A percentile compares a stretch with the other conserved stretches of the same genome.
These are phyloP conservation scores for Boulengeromyrus knoepffleri DNA, from an alignment of 2,113 vertebrate species.

Conservation along the genomic window DNA sequence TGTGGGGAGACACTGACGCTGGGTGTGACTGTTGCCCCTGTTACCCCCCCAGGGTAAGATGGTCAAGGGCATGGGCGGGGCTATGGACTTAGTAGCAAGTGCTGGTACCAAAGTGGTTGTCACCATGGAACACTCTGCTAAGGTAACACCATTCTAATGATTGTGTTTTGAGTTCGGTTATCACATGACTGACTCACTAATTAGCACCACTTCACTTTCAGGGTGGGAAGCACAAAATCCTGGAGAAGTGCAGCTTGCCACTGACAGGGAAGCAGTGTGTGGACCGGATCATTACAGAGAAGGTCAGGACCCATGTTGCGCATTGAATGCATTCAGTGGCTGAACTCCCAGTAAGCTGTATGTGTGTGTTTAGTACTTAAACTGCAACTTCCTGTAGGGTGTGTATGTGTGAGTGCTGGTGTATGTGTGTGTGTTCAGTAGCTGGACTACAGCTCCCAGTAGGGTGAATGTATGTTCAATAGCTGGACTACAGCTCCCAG, in stretches of 20 bases:
- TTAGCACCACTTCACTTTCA: slow-evolving; percentile 29
- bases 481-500: too few relatives aligned
- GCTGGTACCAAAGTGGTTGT: slow-evolving; percentile 91
- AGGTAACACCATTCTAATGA: slow-evolving; percentile 58
- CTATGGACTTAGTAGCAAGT: slow-evolving; percentile 95
- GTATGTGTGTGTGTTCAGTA: background rate
- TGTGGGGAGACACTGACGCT: background rate
- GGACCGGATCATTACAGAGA: slow-evolving; percentile 74
- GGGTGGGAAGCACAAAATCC: slow-evolving; percentile 74
- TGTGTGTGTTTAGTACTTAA: background rate
- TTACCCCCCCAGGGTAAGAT: slow-evolving; percentile 77
- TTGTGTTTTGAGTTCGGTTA: background rate
- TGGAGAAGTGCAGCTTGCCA: slow-evolving; percentile 72
- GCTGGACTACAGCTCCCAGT: background rate
- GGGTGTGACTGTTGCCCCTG: background rate
- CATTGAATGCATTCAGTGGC: background rate
- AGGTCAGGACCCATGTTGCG: background rate
- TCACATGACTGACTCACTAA: background rate
- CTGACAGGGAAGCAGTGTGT: slow-evolving; percentile 77
- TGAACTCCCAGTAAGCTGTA: background rate
- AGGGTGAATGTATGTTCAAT: too few relatives aligned
- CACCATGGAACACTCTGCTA: slow-evolving; percentile 96
- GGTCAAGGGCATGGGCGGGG: slow-evolving; percentile 98
- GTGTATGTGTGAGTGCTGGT: too few relatives aligned
- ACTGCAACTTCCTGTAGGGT: background rate